phyloP scores from a whole-genome alignment of 2,888 invertebrate genomes.

The Syritta pipiens region DNA sequence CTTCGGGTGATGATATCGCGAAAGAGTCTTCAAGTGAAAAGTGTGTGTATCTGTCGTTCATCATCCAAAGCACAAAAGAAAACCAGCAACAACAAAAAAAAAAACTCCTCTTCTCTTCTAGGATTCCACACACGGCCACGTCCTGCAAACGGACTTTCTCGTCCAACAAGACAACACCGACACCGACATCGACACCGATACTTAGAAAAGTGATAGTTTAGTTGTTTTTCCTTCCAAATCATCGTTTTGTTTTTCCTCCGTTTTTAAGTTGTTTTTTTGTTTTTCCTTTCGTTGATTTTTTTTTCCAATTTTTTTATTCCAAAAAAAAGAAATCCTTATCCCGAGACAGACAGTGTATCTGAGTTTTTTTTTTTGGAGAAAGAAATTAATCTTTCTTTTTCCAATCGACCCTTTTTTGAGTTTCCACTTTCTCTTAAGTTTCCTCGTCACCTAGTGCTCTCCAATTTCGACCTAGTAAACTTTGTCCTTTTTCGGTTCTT shows the following conservation, averaged over 20 bases:
- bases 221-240: constrained; percentile 25
- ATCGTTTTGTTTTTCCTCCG: constrained; percentile 44
- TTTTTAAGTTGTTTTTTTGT: constrained; percentile 14
- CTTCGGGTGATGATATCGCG: constrained; percentile 79
- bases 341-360: background rate
- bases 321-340: background rate
- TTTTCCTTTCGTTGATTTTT: background rate
- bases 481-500: constrained; percentile 39
- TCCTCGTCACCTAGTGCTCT: background rate
- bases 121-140: constrained; percentile 28
- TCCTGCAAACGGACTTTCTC: constrained; percentile 50
- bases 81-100: constrained; percentile 4
- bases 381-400: constrained; percentile 6
- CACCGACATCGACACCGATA: background rate
- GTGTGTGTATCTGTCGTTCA: constrained; percentile 44
- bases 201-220: constrained; percentile 48
- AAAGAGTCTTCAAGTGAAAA: constrained; percentile 63
- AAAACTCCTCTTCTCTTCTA: constrained; percentile 41
- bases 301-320: background rate
- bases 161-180: constrained; percentile 47
- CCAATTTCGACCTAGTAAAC: constrained; percentile 51
- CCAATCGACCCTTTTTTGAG: constrained; percentile 1
- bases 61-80: constrained; percentile 30
- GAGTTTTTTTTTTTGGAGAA: too few relatives aligned
- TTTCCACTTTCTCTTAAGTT: background rate